Evolutionary conservation across 2,888 invertebrate genomes (phyloP), one percentile per base, ranked within the genome.

Genomic region (Lacanobia oleracea): DNA sequence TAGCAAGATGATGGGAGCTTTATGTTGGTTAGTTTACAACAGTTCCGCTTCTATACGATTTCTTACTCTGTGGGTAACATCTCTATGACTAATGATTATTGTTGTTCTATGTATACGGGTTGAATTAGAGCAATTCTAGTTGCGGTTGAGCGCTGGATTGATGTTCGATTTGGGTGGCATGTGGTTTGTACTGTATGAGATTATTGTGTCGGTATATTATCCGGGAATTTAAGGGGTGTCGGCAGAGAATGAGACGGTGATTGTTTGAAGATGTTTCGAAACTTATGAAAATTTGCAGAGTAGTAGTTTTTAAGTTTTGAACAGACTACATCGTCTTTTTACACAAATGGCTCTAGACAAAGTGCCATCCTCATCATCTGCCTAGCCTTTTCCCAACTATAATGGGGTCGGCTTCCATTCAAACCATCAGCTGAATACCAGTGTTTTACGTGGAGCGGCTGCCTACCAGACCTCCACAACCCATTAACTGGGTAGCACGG

Each of bases 1-100:
- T 43, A 14, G 14, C 14, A 43, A 14, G 43, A 43, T 43, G 14
- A 16, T 43, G 43, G 43, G 40, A 40, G 2, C 40, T 40, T 1
- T 12, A 40, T 40, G 2, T 40, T 10, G 1, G 40, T 3, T 45
- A 45, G 45, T 45, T 45, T 37, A 23, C 21, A 40, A 21, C 16
- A 14, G 16, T 40, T 21, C 33, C 37, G 7, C 12, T 7, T 75
- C 73, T 73, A 48, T 23, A n/a, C 16, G 8, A 12, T 53, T 40
- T 60, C 27, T 9, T 53, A 54, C 1, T 74, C 77, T 76, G 40
- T 27, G 61, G 18, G 40, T 76, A 71, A 78, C 69, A 81, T 84
- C 67, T 80, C 80, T 73, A 78, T 89, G 87, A 89, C 79, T 88
- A 88, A 90, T 90, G 87, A 77, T 86, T 77, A 83, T 79, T 80